phyloP scores from a whole-genome alignment of 2,113 vertebrate species.

The Donacobius atricapilla region DNA sequence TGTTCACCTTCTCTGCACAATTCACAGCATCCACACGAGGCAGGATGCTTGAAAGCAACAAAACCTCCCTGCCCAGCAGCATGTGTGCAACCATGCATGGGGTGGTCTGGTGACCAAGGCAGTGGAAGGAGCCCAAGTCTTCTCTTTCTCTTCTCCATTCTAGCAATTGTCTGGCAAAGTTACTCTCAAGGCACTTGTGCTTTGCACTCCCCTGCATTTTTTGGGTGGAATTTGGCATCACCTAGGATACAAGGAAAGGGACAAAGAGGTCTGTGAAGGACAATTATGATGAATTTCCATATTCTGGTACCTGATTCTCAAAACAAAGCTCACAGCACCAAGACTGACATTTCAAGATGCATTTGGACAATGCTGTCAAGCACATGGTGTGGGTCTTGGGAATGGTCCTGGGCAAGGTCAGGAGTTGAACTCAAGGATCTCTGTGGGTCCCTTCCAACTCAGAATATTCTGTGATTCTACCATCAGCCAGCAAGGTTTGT shows the following conservation, averaged over 20 bases:
- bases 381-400: background rate
- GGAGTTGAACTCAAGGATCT: background rate
- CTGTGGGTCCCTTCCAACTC: background rate
- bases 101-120: rapidly evolving
- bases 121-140: background rate
- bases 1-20: background rate
- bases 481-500: background rate
- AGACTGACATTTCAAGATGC: background rate
- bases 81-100: background rate
- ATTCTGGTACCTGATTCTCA: background rate
- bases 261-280: background rate
- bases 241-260: background rate
- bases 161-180: background rate
- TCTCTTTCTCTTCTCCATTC: background rate
- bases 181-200: background rate
- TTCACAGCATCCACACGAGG: background rate
- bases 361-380: rapidly evolving
- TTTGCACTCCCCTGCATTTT: background rate
- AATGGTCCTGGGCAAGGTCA: background rate
- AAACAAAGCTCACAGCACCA: background rate
- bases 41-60: background rate
- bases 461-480: background rate
- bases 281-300: background rate
- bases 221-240: background rate
- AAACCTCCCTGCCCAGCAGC: background rate